Percentiles rank a stretch among this genome's conserved stretches.
Conservation (phyloP, 1,140 invertebrate species). For the Amphibalanus amphitrite region DNA sequence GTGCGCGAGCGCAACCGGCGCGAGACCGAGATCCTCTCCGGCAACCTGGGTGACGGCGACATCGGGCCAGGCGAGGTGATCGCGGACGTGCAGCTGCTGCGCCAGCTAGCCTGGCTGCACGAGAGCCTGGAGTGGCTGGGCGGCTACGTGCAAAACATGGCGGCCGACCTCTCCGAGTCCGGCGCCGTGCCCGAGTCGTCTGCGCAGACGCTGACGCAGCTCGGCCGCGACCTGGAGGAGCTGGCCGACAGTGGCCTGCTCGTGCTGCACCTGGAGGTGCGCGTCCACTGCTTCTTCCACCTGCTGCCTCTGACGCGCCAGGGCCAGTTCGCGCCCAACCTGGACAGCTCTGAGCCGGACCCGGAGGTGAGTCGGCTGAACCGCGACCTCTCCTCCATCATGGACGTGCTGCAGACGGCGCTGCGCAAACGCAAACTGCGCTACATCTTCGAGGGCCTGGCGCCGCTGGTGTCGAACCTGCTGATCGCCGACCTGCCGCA, state of each 20-base stretch:
- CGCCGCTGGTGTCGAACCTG: conserved; percentile 66
- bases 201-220: conserved; percentile 35
- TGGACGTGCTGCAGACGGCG: conserved; percentile 54
- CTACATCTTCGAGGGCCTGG: conserved; percentile 89
- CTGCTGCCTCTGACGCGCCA: conserved; percentile 49
- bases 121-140: conserved; percentile 63
- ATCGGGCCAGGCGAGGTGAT: conserved; percentile 71
- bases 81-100: conserved; percentile 53
- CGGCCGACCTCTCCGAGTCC: not conserved
- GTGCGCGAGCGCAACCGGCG: conserved; percentile 59
- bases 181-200: conserved; percentile 26
- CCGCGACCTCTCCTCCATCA: conserved; percentile 54
- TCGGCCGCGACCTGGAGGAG: conserved; percentile 67
- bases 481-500: conserved; percentile 64
- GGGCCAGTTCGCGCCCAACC: conserved; percentile 27
- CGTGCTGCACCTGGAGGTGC: conserved; percentile 76
- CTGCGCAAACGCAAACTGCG: conserved; percentile 54
- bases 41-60: conserved; percentile 64
- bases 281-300: conserved; percentile 90
- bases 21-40: conserved; percentile 80
- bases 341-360: conserved; percentile 52
- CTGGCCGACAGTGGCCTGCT: conserved; percentile 76
- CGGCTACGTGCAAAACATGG: not conserved
- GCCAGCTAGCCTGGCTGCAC: conserved; percentile 67
- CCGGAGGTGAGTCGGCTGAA: conserved; percentile 61